Conservation (phyloP, 2,797 vertebrate species). For the Falco novaeseelandiae region DNA sequence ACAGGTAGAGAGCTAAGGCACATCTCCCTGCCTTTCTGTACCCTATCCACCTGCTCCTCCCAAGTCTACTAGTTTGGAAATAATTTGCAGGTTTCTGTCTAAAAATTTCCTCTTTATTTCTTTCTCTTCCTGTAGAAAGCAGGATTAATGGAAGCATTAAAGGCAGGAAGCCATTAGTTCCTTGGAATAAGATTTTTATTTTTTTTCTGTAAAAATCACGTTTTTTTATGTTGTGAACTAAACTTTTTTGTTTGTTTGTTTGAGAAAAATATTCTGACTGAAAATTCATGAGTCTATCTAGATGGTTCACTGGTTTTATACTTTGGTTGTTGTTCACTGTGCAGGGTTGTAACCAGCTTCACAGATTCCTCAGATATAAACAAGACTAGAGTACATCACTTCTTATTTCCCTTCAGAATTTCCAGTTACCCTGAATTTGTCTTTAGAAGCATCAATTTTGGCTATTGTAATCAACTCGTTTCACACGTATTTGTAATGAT, state of each 20-base stretch:
- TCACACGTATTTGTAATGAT: not conserved
- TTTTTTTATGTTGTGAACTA: not conserved
- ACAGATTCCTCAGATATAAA: not conserved
- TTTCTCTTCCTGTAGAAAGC: not conserved
- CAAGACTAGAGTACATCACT: not conserved
- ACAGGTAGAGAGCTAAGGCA: not conserved
- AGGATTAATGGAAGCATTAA: not conserved
- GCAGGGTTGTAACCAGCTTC: not conserved
- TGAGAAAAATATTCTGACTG: not conserved
- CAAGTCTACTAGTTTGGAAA: not conserved
- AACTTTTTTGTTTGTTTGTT: not conserved
- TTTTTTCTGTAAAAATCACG: not conserved
- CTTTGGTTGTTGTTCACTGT: not conserved
- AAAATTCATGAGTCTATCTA: not conserved
- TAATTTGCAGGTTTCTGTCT: not conserved
- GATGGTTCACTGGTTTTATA: not conserved
- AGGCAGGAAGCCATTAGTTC: not conserved
- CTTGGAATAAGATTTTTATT: not conserved
- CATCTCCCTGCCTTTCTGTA: not conserved
- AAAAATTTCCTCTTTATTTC: not conserved
- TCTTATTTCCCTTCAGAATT: constrained; percentile 3
- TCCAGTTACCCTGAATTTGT: not conserved
- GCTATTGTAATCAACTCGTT: not conserved
- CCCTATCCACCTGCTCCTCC: not conserved
- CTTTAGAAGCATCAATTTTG: not conserved